Conservation (phyloP, 2,113 vertebrate genomes). For the Hoplias malabaricus region DNA sequence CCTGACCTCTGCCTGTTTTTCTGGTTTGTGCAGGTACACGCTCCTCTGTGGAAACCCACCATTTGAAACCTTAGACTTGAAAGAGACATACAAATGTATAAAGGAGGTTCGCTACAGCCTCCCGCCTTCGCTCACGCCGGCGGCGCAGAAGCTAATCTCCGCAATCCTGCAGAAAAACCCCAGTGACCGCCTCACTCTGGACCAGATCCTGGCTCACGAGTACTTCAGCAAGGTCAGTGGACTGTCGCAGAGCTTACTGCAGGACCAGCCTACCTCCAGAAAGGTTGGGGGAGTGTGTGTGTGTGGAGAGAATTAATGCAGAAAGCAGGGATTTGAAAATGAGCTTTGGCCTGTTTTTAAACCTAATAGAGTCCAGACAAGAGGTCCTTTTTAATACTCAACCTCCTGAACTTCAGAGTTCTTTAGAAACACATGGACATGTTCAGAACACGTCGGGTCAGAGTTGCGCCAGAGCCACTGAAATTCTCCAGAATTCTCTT, state of each 20-base stretch:
- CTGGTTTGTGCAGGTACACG: slow-evolving; percentile 81
- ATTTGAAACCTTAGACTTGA: slow-evolving; percentile 94
- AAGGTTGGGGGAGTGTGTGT: too few species aligned
- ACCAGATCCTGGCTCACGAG: slow-evolving; percentile 93
- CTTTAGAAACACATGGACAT: too few species aligned
- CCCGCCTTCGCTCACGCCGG: slow-evolving; percentile 81
- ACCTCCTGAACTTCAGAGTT: too few species aligned
- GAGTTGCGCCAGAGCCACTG: too few species aligned
- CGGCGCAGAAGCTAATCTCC: slow-evolving; percentile 87
- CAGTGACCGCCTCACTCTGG: slow-evolving; percentile 84
- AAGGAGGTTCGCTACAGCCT: slow-evolving; percentile 90
- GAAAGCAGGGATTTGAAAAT: too few species aligned
- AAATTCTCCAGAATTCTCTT: too few species aligned
- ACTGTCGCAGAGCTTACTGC: neutral
- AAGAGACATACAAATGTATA: slow-evolving; percentile 97
- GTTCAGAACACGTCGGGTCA: too few species aligned
- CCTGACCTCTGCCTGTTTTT: neutral
- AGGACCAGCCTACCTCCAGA: too few species aligned
- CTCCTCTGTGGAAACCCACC: slow-evolving; percentile 93
- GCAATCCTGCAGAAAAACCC: slow-evolving; percentile 87
- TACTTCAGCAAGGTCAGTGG: slow-evolving; percentile 90
- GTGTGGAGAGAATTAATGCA: too few species aligned
- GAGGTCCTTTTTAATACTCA: too few species aligned
- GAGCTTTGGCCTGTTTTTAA: too few species aligned
- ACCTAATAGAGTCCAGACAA: too few species aligned